Base-by-base conservation (phyloP, 2,888 invertebrate species). In the Xiphydria camelus region DNA sequence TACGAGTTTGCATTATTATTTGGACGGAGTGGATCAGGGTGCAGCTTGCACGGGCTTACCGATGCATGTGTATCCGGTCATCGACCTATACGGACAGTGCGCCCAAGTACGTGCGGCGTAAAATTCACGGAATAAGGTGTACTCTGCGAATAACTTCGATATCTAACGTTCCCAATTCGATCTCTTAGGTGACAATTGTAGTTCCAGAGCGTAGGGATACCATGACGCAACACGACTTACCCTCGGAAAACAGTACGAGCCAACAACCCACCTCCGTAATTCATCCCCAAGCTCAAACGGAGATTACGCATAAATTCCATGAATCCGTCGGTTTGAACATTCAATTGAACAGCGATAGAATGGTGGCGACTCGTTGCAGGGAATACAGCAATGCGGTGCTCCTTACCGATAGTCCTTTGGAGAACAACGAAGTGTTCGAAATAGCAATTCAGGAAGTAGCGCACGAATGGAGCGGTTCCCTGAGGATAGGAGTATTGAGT, bases 31-130 rank as follows among this genome's bases (percentile, higher is more conserved):
- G 64, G 91, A 93, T 65, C 89, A 91, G 80, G 94, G 93, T 9
- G 80, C 86, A 15, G 94, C 94, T 1, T 91, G 90, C 75, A 83
- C 85, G 41, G 87, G 89, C 47, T 82, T 89, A 3, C 87, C 89
- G 48, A 78, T 83, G 23, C 90, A 87, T 73, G 85, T 95, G 41
- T 96, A 91, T 78, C 94, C 94, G 2, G 94, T 96, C n/a, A 86
- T 96, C 37, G 95, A 96, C 78, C 79, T 96, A 39, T 95, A 94
- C 67, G 95, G 95, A 1, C 93, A 93, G 70, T 96, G 96, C 75
- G 91, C 94, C 1, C 93, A 95, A 82, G 94, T 94, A 12, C 84
- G 78, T 53, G 73, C 73, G 37, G 22, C 40, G 29, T 33, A 32
- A 45, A 26, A 42, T 73, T 20, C 76, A 76, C n/a, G 48, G 63